Conservation (phyloP, 2,797 vertebrate genomes). For the Myotis findleyi region DNA sequence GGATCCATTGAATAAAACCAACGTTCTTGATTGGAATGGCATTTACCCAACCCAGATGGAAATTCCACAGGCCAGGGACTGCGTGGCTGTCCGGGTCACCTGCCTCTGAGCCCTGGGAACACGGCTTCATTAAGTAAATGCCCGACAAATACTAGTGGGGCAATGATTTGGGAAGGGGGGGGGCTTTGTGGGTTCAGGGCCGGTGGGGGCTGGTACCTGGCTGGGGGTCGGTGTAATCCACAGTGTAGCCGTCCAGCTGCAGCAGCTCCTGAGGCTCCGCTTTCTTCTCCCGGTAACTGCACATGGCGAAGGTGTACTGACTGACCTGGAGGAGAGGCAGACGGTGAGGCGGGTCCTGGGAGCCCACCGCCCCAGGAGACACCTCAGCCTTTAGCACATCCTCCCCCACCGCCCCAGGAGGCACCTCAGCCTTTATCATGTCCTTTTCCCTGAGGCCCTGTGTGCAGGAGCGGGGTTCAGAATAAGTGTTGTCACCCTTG, state of each 20-base stretch:
- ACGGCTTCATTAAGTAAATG: not conserved
- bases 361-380: not conserved
- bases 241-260: slow-evolving; percentile 97
- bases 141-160: not conserved
- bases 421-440: no score
- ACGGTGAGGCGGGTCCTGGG: not conserved
- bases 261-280: slow-evolving; percentile 98
- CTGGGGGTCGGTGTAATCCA: slow-evolving; percentile 99
- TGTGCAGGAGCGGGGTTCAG: not conserved
- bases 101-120: not conserved
- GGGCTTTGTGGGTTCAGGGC: accelerated
- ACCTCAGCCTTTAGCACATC: accelerated
- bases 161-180: accelerated
- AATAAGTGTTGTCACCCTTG: not conserved
- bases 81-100: accelerated
- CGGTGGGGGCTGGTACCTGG: slow-evolving; percentile 89
- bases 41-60: not conserved
- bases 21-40: not conserved
- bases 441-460: not conserved
- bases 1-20: not conserved
- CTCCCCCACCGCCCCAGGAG: no score
- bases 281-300: slow-evolving; percentile 99
- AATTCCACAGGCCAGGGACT: not conserved
- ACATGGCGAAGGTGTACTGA: slow-evolving; percentile 99
- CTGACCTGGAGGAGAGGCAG: slow-evolving; percentile 92